Evolutionary conservation across 2,797 vertebrate species (phyloP).

Genomic region (Silurus lanzhouensis): DNA sequence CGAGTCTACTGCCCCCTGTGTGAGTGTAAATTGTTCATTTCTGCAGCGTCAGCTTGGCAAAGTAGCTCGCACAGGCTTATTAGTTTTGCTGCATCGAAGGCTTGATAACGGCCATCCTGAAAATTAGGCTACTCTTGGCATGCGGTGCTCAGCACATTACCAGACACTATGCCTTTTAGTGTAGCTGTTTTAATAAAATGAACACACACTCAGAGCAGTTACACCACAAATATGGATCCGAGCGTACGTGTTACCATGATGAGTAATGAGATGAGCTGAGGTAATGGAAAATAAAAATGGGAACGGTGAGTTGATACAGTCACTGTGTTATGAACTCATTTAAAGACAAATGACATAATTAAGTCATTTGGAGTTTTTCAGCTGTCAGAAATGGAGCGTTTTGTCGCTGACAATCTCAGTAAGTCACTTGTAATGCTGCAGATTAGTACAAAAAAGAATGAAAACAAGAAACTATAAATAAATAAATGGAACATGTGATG

Average conservation of each 20-base stretch:
- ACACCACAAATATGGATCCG: neutral
- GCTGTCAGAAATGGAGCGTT: conserved; percentile 1
- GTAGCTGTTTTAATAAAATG: neutral
- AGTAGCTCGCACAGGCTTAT: conserved; percentile 16
- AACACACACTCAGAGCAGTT: too few species aligned
- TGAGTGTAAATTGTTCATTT: conserved; percentile 32
- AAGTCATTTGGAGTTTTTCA: neutral
- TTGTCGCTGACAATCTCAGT: conserved; percentile 21
- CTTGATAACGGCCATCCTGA: conserved; percentile 18
- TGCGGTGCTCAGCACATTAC: conserved; percentile 1
- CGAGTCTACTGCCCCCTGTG: neutral
- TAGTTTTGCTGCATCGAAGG: conserved; percentile 32
- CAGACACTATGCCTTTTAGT: neutral
- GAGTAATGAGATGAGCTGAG: neutral
- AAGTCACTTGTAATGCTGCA: conserved; percentile 13
- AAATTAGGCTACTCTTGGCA: neutral
- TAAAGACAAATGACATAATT: neutral
- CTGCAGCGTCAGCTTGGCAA: conserved; percentile 27
- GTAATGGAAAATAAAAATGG: too few species aligned
- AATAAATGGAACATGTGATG: conserved; percentile 32
- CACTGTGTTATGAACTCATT: neutral
- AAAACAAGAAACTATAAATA: neutral
- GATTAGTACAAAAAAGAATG: neutral
- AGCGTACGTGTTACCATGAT: neutral
- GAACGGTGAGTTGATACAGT: neutral